Base-by-base conservation (phyloP, 2,113 vertebrate genomes). In the Anhinga rufa region DNA sequence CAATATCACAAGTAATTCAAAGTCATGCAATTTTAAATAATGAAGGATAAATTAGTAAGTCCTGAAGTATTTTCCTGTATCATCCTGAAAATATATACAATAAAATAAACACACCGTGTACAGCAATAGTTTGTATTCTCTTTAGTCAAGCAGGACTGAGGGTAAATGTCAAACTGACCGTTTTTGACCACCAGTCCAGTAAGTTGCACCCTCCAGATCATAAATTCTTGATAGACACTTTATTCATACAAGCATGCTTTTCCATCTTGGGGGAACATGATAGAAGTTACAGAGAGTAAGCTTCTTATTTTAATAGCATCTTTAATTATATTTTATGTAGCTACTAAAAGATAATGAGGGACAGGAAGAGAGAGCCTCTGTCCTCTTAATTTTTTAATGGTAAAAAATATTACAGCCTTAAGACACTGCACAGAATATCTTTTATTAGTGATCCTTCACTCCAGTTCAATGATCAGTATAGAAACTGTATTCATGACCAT, bases 1-100 rank as follows among this genome's bases (percentile, higher is more conserved):
- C 15, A 66, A 10, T 54, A 36, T 64, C 9, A 3, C 38, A 78
- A 44, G 26, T 49, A 76, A 82, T 52, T 52, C 21, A 66, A 69
- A 55, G 12, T 31, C 26, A 31, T 28, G 15, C 0, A 0, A 22
- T 54, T 81, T 76, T 44, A 92, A 77, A 49, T 72, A 72, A 1
- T 1, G 2, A 84, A 76, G 15, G 22, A 78, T 34, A 79, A 51
- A 64, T 57, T 78, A 42, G 0, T 57, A 84, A 85, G 5, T 57
- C 42, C 51, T 78, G 14, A 79, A 71, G 22, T 72, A 85, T 66
- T 38, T 66, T 46, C 36, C 28, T 34, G 36, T 38, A 29, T 24
- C 51, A 66, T 46, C 36, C 4, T 65, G 38, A 31, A 82, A 65
- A 57, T 26, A 70, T 2, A 12, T 36, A 58, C 22, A 80, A 49